Percentiles rank a stretch among this genome's conserved stretches.
These are phyloP conservation scores for Noctilio leporinus DNA, from an alignment of 2,113 vertebrate genomes.

Conservation along the genomic window DNA sequence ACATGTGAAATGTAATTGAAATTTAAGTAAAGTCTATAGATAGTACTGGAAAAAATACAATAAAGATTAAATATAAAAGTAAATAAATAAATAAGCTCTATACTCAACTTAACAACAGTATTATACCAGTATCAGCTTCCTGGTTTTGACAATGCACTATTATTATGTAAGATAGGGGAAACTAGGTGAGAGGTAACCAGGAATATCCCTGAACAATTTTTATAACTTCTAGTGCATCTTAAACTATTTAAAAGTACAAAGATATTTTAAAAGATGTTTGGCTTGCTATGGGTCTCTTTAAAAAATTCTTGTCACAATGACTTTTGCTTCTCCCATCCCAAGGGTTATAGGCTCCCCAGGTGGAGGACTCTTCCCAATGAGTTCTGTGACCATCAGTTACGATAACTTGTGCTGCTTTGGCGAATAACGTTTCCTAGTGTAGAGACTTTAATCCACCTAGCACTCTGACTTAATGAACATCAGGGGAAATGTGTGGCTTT, in stretches of 20 bases:
- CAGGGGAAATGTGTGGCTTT: neutral
- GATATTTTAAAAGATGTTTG: neutral
- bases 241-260: conserved; percentile 6
- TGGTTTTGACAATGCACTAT: neutral
- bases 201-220: neutral
- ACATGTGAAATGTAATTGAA: neutral
- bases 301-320: neutral
- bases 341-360: neutral
- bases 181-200: neutral
- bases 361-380: too few species aligned
- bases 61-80: too few species aligned
- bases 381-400: neutral
- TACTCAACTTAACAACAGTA: neutral
- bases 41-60: too few species aligned
- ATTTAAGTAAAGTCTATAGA: neutral
- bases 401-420: neutral
- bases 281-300: neutral
- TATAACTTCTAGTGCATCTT: neutral
- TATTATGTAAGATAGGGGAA: neutral
- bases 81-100: neutral
- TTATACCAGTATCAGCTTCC: neutral
- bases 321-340: neutral
- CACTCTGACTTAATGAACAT: neutral
- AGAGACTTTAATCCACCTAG: neutral
- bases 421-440: neutral